Evolutionary conservation across 1,140 invertebrate species (phyloP).

Genomic region (Drosophila biarmipes): DNA sequence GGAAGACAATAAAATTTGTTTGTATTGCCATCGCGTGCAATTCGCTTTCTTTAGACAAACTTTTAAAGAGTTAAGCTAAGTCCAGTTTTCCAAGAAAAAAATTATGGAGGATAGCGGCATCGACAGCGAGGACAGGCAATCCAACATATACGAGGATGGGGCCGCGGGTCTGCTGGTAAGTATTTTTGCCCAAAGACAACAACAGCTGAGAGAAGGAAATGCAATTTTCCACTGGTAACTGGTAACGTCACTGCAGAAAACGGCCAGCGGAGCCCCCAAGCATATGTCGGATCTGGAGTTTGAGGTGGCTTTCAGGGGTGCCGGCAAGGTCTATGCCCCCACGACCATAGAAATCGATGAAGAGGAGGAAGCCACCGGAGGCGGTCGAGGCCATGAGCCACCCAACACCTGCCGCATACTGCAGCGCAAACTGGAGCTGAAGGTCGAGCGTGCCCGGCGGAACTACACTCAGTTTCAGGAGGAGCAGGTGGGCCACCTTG

Average conservation of each 20-base stretch:
- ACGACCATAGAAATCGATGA: constrained; percentile 78
- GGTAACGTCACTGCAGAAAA: constrained; percentile 60
- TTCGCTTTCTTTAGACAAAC: constrained; percentile 16
- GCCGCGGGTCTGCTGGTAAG: constrained; percentile 71
- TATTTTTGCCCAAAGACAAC: constrained; percentile 8
- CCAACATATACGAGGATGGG: constrained; percentile 71
- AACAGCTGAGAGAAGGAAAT: constrained; percentile 16
- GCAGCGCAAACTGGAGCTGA: constrained; percentile 82
- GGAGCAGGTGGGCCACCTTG: constrained; percentile 61
- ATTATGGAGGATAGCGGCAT: constrained; percentile 80
- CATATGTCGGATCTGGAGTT: constrained; percentile 79
- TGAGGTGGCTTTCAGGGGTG: constrained; percentile 76
- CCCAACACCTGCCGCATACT: constrained; percentile 84
- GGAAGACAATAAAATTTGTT: constrained; percentile 64
- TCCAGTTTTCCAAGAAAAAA: constrained; percentile 8
- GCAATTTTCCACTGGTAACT: constrained; percentile 36
- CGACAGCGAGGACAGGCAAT: constrained; percentile 81
- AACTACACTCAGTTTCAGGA: constrained; percentile 82
- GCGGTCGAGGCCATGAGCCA: constrained; percentile 60
- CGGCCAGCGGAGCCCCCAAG: constrained; percentile 72
- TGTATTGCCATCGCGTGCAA: constrained; percentile 65
- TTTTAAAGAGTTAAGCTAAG: constrained; percentile 7
- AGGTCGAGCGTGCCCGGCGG: constrained; percentile 82
- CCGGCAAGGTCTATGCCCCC: constrained; percentile 72
- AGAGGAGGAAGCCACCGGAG: constrained; percentile 44